Base-by-base conservation (phyloP, 1,140 invertebrate species). In the Hycleus phaleratus region DNA sequence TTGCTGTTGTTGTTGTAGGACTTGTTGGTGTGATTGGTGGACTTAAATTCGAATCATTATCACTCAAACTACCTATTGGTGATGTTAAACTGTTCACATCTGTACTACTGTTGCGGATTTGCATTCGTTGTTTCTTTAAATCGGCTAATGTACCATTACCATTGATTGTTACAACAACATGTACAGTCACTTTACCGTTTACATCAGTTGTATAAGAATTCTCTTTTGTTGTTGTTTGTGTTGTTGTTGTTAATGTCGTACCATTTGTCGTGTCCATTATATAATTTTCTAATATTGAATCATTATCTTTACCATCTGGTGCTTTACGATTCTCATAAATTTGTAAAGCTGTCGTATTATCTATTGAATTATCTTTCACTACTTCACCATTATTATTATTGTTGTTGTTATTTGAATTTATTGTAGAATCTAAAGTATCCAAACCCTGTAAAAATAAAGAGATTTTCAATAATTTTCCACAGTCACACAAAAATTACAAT, bases 141-240 rank as follows among this genome's bases (percentile, higher is more conserved):
- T 95, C 91, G 38, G 90, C 88, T 59, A 95, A 80, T 25, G 91
- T 93, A 66, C 67, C 72, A 54, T 78, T 76, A 11, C 73, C 77
- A 67, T 78, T 82, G 47, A 76, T 79, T 43, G 77, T 81, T 68
- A 87, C 85, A 64, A 88, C 83, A 74, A 89, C 86, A 71, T 86
- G 85, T 77, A 90, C 81, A 63, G 91, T 89, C 71, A 92, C 90
- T 79, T 91, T 91, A 74, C 88, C 88, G 77, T 90, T 90, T 72
- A 85, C 85, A 74, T 90, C 87, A 1, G 40, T 42, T 42, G 40
- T 42, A 11, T 42, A 42, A 6, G 9, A n/a, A 4, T 42, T 42
- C 10, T 42, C 40, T 42, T 42, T 42, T 0, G 32, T 32, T 32
- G 32, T 32, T 56, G 83, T 84, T 42, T 42, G 4, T 4, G 32